Percentiles rank a stretch among this genome's conserved stretches.
Evolutionary conservation across 2,888 invertebrate species (phyloP).

Genomic region (Lepidochitona cinerea): DNA sequence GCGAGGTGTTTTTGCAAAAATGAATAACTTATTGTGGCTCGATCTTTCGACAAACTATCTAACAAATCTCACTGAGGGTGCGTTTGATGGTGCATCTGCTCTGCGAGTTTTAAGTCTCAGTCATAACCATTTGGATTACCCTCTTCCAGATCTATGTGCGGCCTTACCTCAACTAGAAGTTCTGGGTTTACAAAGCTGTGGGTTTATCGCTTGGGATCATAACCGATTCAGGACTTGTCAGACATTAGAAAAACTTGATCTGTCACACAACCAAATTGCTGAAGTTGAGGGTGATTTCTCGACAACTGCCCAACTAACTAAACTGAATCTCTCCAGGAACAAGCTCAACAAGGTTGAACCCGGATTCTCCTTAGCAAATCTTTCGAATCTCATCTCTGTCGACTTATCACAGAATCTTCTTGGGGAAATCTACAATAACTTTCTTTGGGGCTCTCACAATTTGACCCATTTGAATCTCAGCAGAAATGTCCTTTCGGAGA

Average conservation of each 20-base stretch:
- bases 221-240: not conserved
- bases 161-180: not conserved
- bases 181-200: not conserved
- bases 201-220: not conserved
- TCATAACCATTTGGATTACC: not conserved
- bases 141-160: not conserved
- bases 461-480: not conserved
- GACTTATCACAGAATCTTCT: not conserved
- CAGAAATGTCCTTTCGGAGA: not conserved
- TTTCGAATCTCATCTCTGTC: not conserved
- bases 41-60: not conserved
- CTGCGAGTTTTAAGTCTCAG: not conserved
- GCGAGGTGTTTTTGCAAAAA: not conserved
- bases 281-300: not conserved
- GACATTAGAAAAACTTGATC: not conserved
- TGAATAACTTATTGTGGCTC: not conserved
- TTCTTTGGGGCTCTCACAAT: not conserved
- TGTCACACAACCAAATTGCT: not conserved
- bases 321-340: not conserved
- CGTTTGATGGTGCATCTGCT: not conserved
- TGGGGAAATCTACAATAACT: not conserved
- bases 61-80: not conserved
- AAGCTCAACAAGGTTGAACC: not conserved
- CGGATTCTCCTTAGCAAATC: not conserved
- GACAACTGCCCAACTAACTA: not conserved